phyloP scores from a whole-genome alignment of 2,113 vertebrate species.

The Amblyopsis rosae region DNA sequence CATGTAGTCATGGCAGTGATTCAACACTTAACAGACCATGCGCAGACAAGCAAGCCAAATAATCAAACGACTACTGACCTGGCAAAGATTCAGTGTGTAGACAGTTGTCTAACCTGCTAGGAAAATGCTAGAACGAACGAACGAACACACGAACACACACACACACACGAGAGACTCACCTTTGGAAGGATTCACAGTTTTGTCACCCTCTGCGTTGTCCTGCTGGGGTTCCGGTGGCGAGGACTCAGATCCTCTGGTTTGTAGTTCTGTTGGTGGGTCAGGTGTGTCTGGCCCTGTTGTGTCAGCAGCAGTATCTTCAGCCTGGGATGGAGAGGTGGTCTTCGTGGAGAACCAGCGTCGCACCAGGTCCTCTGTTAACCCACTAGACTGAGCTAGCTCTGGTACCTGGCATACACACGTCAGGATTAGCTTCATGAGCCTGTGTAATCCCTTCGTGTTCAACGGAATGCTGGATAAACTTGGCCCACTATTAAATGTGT shows the following conservation, averaged over 20 bases:
- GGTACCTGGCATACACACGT: conserved; percentile 70
- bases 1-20: neutral
- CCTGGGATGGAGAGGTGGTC: conserved; percentile 3
- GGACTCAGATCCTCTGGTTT: conserved; percentile 28
- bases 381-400: conserved; percentile 78
- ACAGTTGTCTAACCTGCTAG: neutral
- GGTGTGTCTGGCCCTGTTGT: conserved; percentile 10
- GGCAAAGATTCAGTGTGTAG: neutral
- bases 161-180: conserved; percentile 42
- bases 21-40: neutral
- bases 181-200: conserved; percentile 49
- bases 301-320: conserved; percentile 19
- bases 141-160: no score
- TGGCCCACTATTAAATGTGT: no score
- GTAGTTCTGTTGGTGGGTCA: conserved; percentile 20
- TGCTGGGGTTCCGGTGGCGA: conserved; percentile 48
- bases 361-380: conserved; percentile 84
- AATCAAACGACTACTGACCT: neutral
- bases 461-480: no score
- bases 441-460: no score
- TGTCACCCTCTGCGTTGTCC: conserved; percentile 45
- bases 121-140: neutral
- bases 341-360: conserved; percentile 84
- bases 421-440: neutral
- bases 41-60: neutral